phyloP scores from a whole-genome alignment of 2,797 vertebrate species.

The Ptychobarbus kaznakovi region DNA sequence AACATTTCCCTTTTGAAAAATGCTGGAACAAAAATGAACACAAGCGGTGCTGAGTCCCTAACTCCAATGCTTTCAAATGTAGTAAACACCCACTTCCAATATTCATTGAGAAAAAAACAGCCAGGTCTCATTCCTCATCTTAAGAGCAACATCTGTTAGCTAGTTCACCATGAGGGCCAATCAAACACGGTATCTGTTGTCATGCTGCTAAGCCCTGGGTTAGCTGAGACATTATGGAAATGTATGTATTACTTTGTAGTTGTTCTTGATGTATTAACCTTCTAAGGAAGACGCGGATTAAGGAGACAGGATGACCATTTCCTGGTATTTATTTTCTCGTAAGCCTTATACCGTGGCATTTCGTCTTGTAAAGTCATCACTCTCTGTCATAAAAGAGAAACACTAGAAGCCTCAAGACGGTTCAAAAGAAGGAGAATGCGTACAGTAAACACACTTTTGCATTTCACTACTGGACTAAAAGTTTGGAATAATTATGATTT shows the following conservation, averaged over 20 bases:
- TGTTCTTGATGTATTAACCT: constrained; percentile 48
- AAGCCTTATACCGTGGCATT: constrained; percentile 38
- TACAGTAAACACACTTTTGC: neutral
- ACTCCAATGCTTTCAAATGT: constrained; percentile 30
- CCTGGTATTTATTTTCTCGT: constrained; percentile 45
- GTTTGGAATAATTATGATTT: neutral
- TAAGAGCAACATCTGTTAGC: constrained; percentile 62
- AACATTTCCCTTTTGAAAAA: constrained; percentile 51
- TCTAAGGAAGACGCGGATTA: constrained; percentile 22
- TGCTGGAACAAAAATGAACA: constrained; percentile 51
- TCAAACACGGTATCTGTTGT: constrained; percentile 20
- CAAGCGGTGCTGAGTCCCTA: constrained; percentile 35
- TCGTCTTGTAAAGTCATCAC: constrained; percentile 46
- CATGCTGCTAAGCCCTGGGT: constrained; percentile 31
- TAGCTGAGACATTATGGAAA: constrained; percentile 34
- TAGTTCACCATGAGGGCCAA: constrained; percentile 48
- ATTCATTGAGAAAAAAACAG: constrained; percentile 36
- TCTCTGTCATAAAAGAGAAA: constrained; percentile 51
- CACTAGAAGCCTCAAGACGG: constrained; percentile 31
- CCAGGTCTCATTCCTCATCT: constrained; percentile 50
- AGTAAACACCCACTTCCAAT: constrained; percentile 42
- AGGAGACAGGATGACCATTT: constrained; percentile 40
- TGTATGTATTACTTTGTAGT: constrained; percentile 44
- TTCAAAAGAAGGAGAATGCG: constrained; percentile 25
- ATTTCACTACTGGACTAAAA: neutral